phyloP scores from a whole-genome alignment of 2,797 vertebrate genomes.

The Melanotaenia trifasciata region DNA sequence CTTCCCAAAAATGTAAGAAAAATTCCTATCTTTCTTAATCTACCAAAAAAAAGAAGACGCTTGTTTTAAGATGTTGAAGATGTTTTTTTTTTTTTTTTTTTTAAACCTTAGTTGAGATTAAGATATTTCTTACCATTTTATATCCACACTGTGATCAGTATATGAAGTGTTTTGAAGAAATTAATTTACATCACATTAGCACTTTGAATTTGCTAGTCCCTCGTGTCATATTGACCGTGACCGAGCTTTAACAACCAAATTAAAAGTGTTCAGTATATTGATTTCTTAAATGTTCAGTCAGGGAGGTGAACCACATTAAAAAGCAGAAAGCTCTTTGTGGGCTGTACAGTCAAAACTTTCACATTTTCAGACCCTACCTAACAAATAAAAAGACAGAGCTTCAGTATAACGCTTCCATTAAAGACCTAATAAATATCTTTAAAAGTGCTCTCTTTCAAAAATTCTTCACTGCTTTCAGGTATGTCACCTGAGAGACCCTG shows the following conservation, averaged over 20 bases:
- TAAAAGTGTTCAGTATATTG: not conserved
- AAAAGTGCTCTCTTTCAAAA: not conserved
- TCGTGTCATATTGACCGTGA: not conserved
- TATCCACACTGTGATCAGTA: conserved; percentile 8
- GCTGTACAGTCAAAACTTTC: not conserved
- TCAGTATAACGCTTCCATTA: not conserved
- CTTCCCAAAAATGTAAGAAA: conserved; percentile 27
- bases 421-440: not conserved
- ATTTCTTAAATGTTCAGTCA: conserved; percentile 14
- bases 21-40: conserved; percentile 34
- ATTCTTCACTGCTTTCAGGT: not conserved
- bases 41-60: not conserved
- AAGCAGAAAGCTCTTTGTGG: not conserved
- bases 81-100: not conserved
- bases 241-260: conserved; percentile 9
- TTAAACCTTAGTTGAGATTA: not conserved
- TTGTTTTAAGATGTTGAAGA: no score
- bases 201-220: not conserved
- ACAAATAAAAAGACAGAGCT: not conserved
- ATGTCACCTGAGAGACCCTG: conserved; percentile 9
- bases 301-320: not conserved
- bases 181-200: conserved; percentile 11
- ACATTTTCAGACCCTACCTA: not conserved
- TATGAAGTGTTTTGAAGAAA: conserved; percentile 16
- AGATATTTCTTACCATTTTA: not conserved